Evolutionary conservation across 2,797 vertebrate genomes (phyloP).

Genomic region (Crocodylus rhombifer): DNA sequence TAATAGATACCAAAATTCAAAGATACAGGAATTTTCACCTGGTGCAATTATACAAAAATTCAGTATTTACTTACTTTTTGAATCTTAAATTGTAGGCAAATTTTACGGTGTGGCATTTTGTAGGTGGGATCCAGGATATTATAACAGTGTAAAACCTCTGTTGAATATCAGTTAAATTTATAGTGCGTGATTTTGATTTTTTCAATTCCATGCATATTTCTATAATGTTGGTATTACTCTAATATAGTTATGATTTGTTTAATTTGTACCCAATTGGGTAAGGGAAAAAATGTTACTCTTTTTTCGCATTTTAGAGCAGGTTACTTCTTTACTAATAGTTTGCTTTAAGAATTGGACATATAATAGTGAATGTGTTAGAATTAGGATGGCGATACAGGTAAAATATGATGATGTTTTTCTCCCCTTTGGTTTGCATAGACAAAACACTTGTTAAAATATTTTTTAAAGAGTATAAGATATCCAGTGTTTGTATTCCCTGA

Average conservation of each 20-base stretch:
- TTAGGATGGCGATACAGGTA: constrained; percentile 16
- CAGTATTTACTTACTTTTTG: neutral
- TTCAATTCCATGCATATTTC: neutral
- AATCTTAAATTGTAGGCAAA: neutral
- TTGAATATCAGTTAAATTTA: neutral
- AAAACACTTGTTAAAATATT: constrained; percentile 25
- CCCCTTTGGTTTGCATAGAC: neutral
- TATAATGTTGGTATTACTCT: constrained; percentile 32
- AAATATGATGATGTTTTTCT: neutral
- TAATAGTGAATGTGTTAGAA: neutral
- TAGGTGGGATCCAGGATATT: neutral
- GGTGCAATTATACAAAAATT: constrained; percentile 25
- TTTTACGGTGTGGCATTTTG: neutral
- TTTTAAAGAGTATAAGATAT: constrained; percentile 35
- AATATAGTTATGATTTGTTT: neutral
- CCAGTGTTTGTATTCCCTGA: neutral
- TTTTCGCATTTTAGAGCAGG: neutral
- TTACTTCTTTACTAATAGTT: constrained; percentile 15
- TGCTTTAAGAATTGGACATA: neutral
- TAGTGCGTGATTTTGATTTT: neutral
- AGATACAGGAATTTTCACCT: neutral
- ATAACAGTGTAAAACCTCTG: fast-evolving
- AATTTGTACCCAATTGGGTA: neutral
- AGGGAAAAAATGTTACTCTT: neutral
- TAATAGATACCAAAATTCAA: constrained; percentile 17